A percentile compares a stretch with the other conserved stretches of the same genome.
These are phyloP conservation scores for Scolopax mira DNA, from an alignment of 2,113 vertebrate species.

Conservation along the genomic window DNA sequence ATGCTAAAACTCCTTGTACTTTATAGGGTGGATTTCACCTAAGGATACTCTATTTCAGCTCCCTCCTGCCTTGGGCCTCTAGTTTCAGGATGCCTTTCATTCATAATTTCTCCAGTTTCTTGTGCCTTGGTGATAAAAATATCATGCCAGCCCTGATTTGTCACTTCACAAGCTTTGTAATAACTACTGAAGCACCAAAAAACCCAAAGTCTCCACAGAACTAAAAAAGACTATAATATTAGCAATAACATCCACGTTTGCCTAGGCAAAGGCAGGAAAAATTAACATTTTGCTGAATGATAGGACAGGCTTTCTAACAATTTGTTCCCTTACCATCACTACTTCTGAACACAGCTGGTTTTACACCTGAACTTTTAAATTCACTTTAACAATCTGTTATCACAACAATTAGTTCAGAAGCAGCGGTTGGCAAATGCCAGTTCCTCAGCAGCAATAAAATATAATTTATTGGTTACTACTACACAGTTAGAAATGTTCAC, in stretches of 20 bases:
- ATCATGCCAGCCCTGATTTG: background rate
- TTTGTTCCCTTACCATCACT: background rate
- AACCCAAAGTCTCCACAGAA: background rate
- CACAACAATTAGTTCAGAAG: background rate
- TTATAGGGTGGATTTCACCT: background rate
- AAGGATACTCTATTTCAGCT: background rate
- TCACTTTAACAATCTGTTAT: background rate
- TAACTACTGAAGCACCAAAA: background rate
- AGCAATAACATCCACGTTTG: background rate
- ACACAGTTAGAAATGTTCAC: background rate
- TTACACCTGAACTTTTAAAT: background rate
- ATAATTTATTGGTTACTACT: background rate
- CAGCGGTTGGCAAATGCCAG: background rate
- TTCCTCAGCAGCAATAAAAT: background rate
- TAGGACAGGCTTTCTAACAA: background rate
- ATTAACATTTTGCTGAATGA: background rate
- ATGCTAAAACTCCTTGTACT: background rate
- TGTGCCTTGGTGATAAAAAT: background rate
- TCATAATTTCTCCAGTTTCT: background rate
- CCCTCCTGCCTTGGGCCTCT: background rate
- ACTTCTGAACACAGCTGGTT: background rate
- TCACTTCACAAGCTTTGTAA: background rate
- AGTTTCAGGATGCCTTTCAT: background rate
- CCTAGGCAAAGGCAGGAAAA: background rate
- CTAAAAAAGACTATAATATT: background rate